Base-by-base conservation (phyloP, 2,888 invertebrate species). In the Augochlorella aurata region DNA sequence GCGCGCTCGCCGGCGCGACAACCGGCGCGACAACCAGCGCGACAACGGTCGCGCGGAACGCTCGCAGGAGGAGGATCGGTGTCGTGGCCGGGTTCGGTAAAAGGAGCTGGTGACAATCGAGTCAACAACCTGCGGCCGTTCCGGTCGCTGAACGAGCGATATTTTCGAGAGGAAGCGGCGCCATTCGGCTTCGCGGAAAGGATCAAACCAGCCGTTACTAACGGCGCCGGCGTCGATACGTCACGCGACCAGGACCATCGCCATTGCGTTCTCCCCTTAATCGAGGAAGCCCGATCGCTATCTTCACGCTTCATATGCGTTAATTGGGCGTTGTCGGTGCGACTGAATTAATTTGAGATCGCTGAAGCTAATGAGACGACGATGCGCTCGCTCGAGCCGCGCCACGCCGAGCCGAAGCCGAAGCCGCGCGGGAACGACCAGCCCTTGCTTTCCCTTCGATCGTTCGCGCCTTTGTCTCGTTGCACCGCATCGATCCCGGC, bases 341-440 rank as follows among this genome's bases (percentile, higher is more conserved):
- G 89, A 90, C 87, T 88, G 90, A 90, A 92, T 92, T 91, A 92
- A 92, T 92, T 92, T 90, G 90, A 90, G 88, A 91, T 91, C 89
- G 89, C 87, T 87, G 84, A 87, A 72, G 77, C 85, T 89, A 89
- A 90, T 88, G 89, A 90, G 86, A 80, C 84, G 85, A 84, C 81
- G 82, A 75, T 68, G 74, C 70, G 58, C 61, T 45, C 81, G 72
- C 84, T 76, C 61, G 69, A 68, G 70, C 77, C 50, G 24, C 67
- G 38, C 38, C 38, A 63, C 67, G 61, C 49, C 77, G 58, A 58
- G 58, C 24, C 58, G 24, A 58, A 7, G 58, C 58, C 58, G 58
- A 58, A 21, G 24, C 21, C 58, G 74, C 77, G 74, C 77, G 67
- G 67, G 67, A 77, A 77, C 74, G 47, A 14, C 24, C 45, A 16